A percentile compares a stretch with the other conserved stretches of the same genome.
phyloP scores from a whole-genome alignment of 2,113 vertebrate species.

The Bambusicola thoracicus region DNA sequence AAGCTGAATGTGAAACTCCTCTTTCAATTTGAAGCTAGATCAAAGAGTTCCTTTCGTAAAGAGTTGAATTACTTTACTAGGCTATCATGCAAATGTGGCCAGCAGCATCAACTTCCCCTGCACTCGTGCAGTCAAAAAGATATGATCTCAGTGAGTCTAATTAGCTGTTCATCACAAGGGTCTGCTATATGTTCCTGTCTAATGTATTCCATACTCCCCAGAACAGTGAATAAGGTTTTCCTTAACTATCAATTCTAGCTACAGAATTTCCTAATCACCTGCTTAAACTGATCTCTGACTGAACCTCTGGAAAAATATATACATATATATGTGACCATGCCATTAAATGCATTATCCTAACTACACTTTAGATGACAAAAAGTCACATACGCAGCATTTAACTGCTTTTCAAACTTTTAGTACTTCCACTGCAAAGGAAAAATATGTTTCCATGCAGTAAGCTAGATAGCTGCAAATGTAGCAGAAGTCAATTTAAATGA shows the following conservation, averaged over 20 bases:
- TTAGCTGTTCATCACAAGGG: background rate
- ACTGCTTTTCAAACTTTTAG: too few species aligned
- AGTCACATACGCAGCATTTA: background rate
- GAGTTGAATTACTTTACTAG: slow-evolving; percentile 11
- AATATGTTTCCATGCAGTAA: background rate
- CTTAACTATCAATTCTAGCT: background rate
- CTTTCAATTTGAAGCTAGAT: slow-evolving; percentile 13
- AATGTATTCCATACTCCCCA: background rate
- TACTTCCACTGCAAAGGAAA: background rate
- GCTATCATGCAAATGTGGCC: background rate
- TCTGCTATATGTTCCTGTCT: background rate
- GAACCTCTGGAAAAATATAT: background rate
- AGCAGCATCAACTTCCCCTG: background rate
- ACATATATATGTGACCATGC: background rate
- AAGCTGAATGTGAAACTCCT: slow-evolving; percentile 29
- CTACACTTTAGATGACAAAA: background rate
- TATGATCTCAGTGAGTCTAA: background rate
- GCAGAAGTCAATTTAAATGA: background rate
- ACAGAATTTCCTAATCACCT: background rate
- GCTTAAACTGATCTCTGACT: background rate
- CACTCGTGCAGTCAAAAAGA: background rate
- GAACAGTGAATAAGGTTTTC: background rate
- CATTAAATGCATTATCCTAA: background rate
- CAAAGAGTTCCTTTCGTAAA: slow-evolving; percentile 37
- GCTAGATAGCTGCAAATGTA: background rate